Conservation (phyloP, 2,797 vertebrate species). For the Falco cherrug region DNA sequence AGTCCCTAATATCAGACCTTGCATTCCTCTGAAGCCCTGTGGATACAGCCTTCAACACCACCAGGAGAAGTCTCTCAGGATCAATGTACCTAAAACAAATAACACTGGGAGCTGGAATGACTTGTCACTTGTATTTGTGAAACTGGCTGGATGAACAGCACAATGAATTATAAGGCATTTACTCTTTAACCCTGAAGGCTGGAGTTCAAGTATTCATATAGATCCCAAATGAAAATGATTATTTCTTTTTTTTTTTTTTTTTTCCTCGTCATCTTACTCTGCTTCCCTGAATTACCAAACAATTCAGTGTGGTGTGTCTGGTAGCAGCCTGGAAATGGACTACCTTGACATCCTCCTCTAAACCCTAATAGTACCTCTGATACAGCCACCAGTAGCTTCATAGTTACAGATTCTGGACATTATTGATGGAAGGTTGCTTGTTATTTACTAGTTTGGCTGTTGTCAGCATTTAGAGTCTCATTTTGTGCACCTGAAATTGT, state of each 20-base stretch:
- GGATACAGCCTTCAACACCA: background rate
- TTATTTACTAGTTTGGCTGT: background rate
- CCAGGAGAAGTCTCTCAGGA: background rate
- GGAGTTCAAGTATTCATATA: background rate
- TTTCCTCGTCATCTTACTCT: background rate
- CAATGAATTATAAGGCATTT: background rate
- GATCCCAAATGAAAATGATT: background rate
- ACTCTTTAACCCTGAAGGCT: background rate
- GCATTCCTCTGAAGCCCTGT: background rate
- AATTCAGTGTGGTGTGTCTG: background rate
- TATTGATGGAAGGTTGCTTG: background rate
- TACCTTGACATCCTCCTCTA: background rate
- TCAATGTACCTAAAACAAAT: background rate
- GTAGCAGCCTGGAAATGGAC: background rate
- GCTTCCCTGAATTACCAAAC: background rate
- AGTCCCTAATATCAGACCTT: background rate
- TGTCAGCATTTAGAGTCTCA: background rate
- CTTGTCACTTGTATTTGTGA: background rate
- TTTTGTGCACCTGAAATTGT: conserved; percentile 8
- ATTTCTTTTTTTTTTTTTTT: background rate
- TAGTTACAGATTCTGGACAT: background rate
- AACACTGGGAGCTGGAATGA: background rate
- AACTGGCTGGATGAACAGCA: background rate
- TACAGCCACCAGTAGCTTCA: background rate
- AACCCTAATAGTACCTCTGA: background rate